Conservation (phyloP, 2,888 invertebrate species). For the Caenorhabditis sinica region DNA sequence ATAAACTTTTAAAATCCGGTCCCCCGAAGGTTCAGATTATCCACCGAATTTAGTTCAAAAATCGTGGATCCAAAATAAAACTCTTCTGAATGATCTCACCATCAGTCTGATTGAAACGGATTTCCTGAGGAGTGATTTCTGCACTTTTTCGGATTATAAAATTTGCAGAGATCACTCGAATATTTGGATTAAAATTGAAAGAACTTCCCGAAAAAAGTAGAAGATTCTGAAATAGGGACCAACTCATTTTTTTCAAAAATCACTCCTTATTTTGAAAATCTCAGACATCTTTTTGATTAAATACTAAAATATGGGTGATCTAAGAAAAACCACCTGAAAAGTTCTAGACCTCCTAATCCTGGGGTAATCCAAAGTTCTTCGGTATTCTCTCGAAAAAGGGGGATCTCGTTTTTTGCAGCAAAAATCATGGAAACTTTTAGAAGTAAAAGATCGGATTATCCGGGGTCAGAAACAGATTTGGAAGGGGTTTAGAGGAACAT, state of each 20-base stretch:
- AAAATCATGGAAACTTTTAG: background rate
- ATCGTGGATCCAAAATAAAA: background rate
- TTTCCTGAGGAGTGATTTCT: background rate
- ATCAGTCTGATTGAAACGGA: constrained; percentile 26
- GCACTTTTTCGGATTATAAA: background rate
- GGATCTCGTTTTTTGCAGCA: background rate
- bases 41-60: background rate
- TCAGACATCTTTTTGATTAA: background rate
- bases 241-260: no score
- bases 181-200: no score
- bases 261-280: background rate
- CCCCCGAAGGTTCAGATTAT: constrained; percentile 16
- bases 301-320: background rate
- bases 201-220: no score
- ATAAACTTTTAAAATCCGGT: background rate
- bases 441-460: background rate
- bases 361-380: background rate
- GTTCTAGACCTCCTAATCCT: no score
- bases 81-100: background rate
- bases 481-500: background rate
- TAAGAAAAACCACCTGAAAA: background rate
- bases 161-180: background rate
- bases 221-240: no score
- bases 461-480: background rate
- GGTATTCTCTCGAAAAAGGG: background rate